phyloP scores from a whole-genome alignment of 2,888 invertebrate species.

The Coremacera marginata region DNA sequence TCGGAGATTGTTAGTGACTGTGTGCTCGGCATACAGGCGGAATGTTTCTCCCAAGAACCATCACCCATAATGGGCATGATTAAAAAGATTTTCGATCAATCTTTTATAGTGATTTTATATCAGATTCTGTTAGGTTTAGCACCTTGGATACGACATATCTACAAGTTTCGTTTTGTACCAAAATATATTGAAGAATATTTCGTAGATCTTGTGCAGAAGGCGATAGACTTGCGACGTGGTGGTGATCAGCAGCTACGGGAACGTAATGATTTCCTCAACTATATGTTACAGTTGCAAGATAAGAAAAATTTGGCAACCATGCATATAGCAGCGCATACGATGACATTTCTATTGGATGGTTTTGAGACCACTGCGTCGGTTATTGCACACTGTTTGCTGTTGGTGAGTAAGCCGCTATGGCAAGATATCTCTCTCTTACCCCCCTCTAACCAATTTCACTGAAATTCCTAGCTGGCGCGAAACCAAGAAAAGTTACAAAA shows the following conservation, averaged over 20 bases:
- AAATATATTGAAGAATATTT: conserved; percentile 74
- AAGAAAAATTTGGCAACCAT: conserved; percentile 55
- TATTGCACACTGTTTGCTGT: conserved; percentile 56
- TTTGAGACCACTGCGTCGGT: conserved; percentile 64
- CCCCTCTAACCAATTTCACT: too few relatives aligned
- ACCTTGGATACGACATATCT: conserved; percentile 53
- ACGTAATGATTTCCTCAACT: conserved; percentile 64
- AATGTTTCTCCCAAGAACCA: conserved; percentile 63
- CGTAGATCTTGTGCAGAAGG: conserved; percentile 54
- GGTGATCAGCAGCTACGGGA: conserved; percentile 48
- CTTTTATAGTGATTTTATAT: conserved; percentile 49
- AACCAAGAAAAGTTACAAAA: conserved; percentile 55
- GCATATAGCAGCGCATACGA: conserved; percentile 57
- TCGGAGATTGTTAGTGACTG: conserved; percentile 69
- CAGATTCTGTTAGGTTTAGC: conserved; percentile 53
- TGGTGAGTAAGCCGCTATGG: conserved; percentile 49
- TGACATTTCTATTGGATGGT: conserved; percentile 67
- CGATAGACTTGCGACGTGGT: conserved; percentile 54
- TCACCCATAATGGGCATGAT: conserved; percentile 60
- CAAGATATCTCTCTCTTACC: neutral
- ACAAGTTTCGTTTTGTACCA: conserved; percentile 56
- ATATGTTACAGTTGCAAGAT: conserved; percentile 59
- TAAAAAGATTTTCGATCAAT: conserved; percentile 58
- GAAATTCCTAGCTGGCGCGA: conserved; percentile 53
- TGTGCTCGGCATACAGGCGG: conserved; percentile 69